Conservation (phyloP, 2,113 vertebrate species). For the Arizona elegans region DNA sequence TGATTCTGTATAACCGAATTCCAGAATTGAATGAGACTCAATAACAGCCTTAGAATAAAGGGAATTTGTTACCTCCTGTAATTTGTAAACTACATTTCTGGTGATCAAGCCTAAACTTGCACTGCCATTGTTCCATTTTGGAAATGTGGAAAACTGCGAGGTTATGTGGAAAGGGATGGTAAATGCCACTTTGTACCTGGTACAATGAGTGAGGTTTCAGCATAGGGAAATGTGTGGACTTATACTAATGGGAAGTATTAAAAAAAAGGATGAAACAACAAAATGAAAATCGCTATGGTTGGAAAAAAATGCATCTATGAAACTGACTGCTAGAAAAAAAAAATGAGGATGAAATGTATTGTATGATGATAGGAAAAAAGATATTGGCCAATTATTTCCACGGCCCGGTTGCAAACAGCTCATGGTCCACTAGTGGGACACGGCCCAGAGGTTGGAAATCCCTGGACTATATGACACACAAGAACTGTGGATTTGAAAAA, state of each 20-base stretch:
- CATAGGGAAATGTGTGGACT: background rate
- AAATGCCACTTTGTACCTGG: background rate
- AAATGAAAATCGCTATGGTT: background rate
- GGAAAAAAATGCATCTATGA: background rate
- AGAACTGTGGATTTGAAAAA: background rate
- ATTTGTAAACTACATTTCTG: background rate
- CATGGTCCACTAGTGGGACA: too few relatives aligned
- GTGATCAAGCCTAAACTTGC: background rate
- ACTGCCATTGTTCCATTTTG: background rate
- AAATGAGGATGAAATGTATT: background rate
- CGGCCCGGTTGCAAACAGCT: too few relatives aligned
- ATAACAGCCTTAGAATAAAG: background rate
- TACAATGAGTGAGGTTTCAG: background rate
- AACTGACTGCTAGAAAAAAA: background rate
- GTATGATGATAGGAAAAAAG: background rate
- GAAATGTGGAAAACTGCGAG: background rate
- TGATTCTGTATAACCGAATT: background rate
- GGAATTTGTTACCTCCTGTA: background rate
- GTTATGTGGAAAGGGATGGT: background rate
- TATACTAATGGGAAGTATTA: background rate
- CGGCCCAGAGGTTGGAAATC: too few relatives aligned
- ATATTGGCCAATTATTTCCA: background rate
- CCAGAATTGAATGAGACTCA: background rate
- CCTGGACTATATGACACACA: background rate
- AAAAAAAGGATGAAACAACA: background rate